Conservation (phyloP, 2,888 invertebrate genomes). For the Caenorhabditis macrosperma region DNA sequence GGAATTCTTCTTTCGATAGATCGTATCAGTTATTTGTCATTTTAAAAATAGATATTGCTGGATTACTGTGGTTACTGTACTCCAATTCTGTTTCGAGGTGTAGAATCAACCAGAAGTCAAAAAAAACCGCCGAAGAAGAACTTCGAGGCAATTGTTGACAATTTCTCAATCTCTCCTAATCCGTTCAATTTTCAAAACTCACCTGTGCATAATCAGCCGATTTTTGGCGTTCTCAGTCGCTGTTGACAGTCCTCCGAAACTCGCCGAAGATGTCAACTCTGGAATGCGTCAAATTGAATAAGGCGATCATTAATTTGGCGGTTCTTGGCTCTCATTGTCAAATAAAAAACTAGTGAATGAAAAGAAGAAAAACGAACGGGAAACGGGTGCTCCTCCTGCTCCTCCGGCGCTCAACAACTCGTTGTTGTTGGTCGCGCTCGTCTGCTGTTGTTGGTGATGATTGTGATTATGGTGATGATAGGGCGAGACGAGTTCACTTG, state of each 20-base stretch:
- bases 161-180: neutral
- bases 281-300: constrained; percentile 1
- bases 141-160: too few relatives aligned
- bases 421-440: constrained; percentile 14
- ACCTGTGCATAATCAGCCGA: constrained; percentile 73
- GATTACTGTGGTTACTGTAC: too few relatives aligned
- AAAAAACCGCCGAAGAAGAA: too few relatives aligned
- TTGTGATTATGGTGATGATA: constrained; percentile 2
- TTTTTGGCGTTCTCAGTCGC: constrained; percentile 61
- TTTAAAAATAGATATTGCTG: too few relatives aligned
- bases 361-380: constrained; percentile 23
- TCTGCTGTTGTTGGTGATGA: constrained; percentile 9
- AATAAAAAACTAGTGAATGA: constrained; percentile 6
- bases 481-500: constrained; percentile 52
- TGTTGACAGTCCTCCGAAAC: constrained; percentile 54
- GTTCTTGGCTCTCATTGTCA: neutral
- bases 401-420: constrained; percentile 47
- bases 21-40: too few relatives aligned
- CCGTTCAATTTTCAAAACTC: constrained; percentile 13
- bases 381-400: neutral
- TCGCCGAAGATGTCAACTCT: constrained; percentile 54
- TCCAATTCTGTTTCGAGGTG: too few relatives aligned
- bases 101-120: too few relatives aligned
- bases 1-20: too few relatives aligned
- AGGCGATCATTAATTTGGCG: neutral